These are phyloP conservation scores for Invenusta paracnida DNA, from an alignment of 2,888 invertebrate genomes.

Conservation along the genomic window DNA sequence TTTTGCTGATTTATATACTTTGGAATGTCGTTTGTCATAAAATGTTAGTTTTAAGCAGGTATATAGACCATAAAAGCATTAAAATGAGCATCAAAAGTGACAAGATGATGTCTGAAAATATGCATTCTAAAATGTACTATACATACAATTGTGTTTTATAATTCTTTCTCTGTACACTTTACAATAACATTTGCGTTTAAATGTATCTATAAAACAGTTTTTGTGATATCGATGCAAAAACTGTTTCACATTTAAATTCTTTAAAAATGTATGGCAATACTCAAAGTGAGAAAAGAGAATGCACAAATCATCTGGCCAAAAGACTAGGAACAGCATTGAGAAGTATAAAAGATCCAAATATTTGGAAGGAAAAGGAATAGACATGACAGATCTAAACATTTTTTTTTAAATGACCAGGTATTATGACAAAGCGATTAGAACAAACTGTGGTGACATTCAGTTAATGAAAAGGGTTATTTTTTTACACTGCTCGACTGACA, in stretches of 20 bases:
- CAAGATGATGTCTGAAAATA: not conserved
- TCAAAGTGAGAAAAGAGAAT: not conserved
- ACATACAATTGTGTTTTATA: too few relatives aligned
- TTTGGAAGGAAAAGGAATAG: too few relatives aligned
- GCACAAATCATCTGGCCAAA: not conserved
- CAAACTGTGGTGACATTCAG: not conserved
- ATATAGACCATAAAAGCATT: not conserved
- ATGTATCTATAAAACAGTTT: too few relatives aligned
- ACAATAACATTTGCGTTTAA: too few relatives aligned
- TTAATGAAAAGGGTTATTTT: not conserved
- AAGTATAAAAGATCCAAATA: too few relatives aligned
- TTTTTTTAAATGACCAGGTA: not conserved
- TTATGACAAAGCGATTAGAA: not conserved
- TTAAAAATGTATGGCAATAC: not conserved
- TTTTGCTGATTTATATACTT: not conserved
- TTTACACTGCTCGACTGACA: not conserved
- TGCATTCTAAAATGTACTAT: too few relatives aligned
- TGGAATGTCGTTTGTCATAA: not conserved
- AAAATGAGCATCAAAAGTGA: constrained; percentile 14
- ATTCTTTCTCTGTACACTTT: too few relatives aligned
- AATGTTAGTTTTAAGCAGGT: not conserved
- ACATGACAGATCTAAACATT: too few relatives aligned
- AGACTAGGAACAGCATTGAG: not conserved
- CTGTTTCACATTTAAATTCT: not conserved
- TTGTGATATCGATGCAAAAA: not conserved